Percentiles rank a stretch among this genome's conserved stretches.
Conservation (phyloP, 2,797 vertebrate species). For the Lophius americanus region DNA sequence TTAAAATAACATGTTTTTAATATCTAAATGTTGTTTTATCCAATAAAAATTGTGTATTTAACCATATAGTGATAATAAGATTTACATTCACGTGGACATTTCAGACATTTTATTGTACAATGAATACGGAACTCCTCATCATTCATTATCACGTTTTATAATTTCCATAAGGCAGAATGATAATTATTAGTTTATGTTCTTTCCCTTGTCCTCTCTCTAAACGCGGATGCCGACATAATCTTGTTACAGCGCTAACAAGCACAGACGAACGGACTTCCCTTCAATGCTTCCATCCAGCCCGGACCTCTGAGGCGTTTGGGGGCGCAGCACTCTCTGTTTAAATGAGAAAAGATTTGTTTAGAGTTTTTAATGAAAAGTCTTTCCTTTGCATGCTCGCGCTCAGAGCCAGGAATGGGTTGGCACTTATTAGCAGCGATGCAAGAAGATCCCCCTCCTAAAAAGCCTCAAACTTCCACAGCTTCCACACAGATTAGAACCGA, state of each 20-base stretch:
- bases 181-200: too few species aligned
- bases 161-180: too few species aligned
- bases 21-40: too few species aligned
- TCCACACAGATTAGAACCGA: conserved; percentile 61
- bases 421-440: conserved; percentile 33
- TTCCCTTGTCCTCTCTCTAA: not conserved
- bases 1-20: too few species aligned
- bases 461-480: conserved; percentile 55
- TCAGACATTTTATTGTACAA: too few species aligned
- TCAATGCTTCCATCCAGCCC: not conserved
- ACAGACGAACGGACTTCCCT: not conserved
- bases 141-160: too few species aligned
- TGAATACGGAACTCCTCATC: too few species aligned
- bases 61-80: too few species aligned
- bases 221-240: not conserved
- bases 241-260: not conserved
- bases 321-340: not conserved
- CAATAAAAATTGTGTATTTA: too few species aligned
- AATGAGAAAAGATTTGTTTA: conserved; percentile 42
- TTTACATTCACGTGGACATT: too few species aligned
- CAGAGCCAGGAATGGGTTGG: conserved; percentile 27
- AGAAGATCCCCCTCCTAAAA: conserved; percentile 31
- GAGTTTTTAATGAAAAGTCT: conserved; percentile 43
- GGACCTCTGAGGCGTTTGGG: conserved; percentile 2
- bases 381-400: conserved; percentile 17